These are phyloP conservation scores for Akabosia matsudoensis DNA, from an alignment of 1,140 invertebrate genomes.

Conservation along the genomic window DNA sequence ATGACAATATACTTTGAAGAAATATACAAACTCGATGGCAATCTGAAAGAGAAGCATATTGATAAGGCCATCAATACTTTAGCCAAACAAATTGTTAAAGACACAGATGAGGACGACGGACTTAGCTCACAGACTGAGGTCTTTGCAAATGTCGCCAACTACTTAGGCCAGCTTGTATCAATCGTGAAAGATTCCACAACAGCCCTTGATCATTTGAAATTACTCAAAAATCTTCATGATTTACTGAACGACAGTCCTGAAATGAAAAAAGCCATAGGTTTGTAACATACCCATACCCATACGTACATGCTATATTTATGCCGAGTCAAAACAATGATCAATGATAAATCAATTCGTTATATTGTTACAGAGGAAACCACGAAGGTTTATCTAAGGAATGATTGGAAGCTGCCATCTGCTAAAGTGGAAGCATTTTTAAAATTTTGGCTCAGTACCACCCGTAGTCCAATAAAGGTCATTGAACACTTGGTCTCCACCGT, in stretches of 20 bases:
- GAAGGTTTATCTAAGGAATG: slow-evolving; percentile 30
- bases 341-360: neutral
- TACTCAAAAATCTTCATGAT: slow-evolving; percentile 36
- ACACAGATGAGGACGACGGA: neutral
- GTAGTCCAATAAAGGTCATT: slow-evolving; percentile 33
- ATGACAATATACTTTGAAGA: slow-evolving; percentile 33
- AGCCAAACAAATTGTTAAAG: neutral
- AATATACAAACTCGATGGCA: neutral
- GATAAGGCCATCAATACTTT: neutral
- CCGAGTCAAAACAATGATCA: neutral
- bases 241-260: slow-evolving; percentile 17
- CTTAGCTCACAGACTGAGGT: neutral
- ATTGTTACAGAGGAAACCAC: slow-evolving; percentile 21
- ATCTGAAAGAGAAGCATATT: neutral
- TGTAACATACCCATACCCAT: too few species aligned
- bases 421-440: slow-evolving; percentile 36
- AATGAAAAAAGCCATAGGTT: slow-evolving; percentile 1
- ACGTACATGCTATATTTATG: too few species aligned
- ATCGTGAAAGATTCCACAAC: slow-evolving; percentile 13
- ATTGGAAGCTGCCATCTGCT: slow-evolving; percentile 43
- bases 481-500: neutral
- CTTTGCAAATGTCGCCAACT: neutral
- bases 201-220: slow-evolving; percentile 39
- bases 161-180: neutral
- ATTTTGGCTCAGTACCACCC: slow-evolving; percentile 28